Conservation (phyloP, 2,888 invertebrate species). For the Pheosia gnoma region DNA sequence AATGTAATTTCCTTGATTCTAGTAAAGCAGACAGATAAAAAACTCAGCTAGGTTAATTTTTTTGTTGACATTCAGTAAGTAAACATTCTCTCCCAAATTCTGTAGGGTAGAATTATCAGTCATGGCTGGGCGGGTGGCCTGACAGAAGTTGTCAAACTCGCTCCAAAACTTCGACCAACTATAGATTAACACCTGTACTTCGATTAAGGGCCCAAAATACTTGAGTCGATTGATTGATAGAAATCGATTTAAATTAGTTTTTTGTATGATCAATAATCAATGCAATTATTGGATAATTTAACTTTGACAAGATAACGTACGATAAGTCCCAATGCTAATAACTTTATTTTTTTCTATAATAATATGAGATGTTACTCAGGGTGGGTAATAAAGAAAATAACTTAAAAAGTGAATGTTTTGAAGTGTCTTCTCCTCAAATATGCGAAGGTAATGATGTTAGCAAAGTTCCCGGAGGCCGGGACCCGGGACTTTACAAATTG, state of each 20-base stretch:
- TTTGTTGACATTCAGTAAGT: neutral
- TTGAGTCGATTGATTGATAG: neutral
- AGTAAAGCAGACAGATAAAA: too few species aligned
- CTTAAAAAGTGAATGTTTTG: slow-evolving; percentile 54
- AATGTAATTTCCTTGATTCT: too few species aligned
- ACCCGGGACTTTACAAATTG: slow-evolving; percentile 69
- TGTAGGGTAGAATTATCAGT: neutral
- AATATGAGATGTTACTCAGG: too few species aligned
- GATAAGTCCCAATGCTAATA: too few species aligned
- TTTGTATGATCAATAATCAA: too few species aligned
- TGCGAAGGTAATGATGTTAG: slow-evolving; percentile 73
- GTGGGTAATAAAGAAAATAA: slow-evolving; percentile 32
- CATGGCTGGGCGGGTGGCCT: neutral
- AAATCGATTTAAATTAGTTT: neutral
- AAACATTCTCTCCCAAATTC: neutral
- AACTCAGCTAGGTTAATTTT: too few species aligned
- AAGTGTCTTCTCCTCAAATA: slow-evolving; percentile 67
- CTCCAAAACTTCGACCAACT: slow-evolving; percentile 2
- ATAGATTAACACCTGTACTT: slow-evolving; percentile 10
- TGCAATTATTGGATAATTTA: too few species aligned
- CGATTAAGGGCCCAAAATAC: slow-evolving; percentile 3
- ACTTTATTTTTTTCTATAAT: too few species aligned
- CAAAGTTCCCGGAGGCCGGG: slow-evolving; percentile 47
- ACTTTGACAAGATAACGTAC: too few species aligned
- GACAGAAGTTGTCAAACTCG: slow-evolving; percentile 13